Evolutionary conservation across 2,113 vertebrate genomes (phyloP).

Genomic region (Lagopus leucura): DNA sequence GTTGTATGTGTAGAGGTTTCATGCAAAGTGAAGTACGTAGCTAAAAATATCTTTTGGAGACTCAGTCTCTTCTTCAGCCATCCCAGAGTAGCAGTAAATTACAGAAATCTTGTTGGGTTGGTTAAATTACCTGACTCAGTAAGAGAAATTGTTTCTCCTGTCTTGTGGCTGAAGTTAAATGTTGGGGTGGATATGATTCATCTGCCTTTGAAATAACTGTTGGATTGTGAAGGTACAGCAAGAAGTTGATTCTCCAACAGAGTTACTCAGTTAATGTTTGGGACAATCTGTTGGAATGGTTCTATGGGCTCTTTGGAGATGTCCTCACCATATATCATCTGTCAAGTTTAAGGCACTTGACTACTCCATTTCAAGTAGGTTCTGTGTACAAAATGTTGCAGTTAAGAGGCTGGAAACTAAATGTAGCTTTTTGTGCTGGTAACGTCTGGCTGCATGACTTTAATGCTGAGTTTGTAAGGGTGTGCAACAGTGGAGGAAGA

Average conservation of each 20-base stretch:
- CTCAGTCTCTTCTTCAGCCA: neutral
- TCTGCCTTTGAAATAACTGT: neutral
- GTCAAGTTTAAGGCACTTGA: neutral
- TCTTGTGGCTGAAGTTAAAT: neutral
- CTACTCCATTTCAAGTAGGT: neutral
- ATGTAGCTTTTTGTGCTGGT: neutral
- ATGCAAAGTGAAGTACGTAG: neutral
- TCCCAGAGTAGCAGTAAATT: neutral
- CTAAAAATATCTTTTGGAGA: neutral
- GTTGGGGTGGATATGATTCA: neutral
- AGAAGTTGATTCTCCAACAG: neutral
- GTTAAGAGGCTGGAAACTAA: neutral
- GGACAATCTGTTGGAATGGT: neutral
- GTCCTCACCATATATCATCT: neutral
- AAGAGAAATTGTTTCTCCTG: neutral
- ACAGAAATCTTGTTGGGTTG: neutral
- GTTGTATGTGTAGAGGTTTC: neutral
- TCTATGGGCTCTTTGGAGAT: neutral
- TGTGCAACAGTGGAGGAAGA: neutral
- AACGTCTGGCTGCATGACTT: neutral
- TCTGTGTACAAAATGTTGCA: neutral
- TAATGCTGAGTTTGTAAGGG: neutral
- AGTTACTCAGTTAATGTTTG: neutral
- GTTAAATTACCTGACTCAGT: neutral
- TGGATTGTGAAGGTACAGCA: neutral